Base-by-base conservation (phyloP, 2,888 invertebrate genomes). In the Adelognathus sp. region DNA sequence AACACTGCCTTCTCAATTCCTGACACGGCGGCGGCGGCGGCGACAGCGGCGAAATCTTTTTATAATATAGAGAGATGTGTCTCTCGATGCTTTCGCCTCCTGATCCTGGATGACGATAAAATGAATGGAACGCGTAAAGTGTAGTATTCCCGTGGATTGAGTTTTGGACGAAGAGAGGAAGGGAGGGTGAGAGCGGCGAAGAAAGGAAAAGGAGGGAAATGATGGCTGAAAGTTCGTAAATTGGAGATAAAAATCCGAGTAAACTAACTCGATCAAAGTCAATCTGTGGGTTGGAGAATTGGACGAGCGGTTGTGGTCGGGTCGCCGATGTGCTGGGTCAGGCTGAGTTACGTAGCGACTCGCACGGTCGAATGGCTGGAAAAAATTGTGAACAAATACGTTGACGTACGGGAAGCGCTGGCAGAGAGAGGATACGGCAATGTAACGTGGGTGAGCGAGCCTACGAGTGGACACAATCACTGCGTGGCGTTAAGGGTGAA, bases 221-320 rank as follows among this genome's bases (percentile, higher is more conserved):
- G 44, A 29, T 18, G 24, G 24, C 21, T 24, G 58, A 56, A 64
- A 73, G 41, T 80, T 58, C 69, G 73, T 77, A 80, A 77, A 76
- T 76, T 70, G 80, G 60, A 60, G 80, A 80, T 77, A 64, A 77
- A 80, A 80, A 80, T 77, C 77, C 73, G 64, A 73, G 70, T 63
- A 77, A 73, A 61, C 73, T 80, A 80, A 76, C 77, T 80, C 76
- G 77, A 80, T 77, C 80, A 70, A 72, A 76, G 73, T 73, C 73
- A 80, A 80, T 80, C 80, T 41, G 63, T 44, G 39, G 54, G 69
- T n/a, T n/a, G 36, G 66, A 31, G 44, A 7, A 33, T 27, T 9
- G 14, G 50, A 21, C 11, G 56, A 56, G 66, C 41, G 66, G 71
- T 67, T 78, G 70, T 21, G 74, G 60, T 52, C 27, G 67, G 54